Conservation (phyloP, 2,888 invertebrate genomes). For the Spilosoma lubricipeda region DNA sequence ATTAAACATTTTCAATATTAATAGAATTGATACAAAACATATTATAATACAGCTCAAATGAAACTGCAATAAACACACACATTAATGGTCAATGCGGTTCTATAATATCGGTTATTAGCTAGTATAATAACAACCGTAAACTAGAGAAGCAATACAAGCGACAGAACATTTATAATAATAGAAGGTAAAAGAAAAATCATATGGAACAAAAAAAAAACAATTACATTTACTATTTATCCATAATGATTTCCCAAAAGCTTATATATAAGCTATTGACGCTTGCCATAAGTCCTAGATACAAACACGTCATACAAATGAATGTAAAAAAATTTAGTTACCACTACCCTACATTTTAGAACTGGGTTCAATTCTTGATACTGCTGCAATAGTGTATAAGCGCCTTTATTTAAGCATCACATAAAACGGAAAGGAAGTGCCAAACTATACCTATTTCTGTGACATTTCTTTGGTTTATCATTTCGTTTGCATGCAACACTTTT, state of each 20-base stretch:
- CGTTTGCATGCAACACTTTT: conserved; percentile 84
- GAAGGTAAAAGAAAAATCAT: neutral
- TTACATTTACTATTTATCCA: neutral
- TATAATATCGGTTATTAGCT: too few species aligned
- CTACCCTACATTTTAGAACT: neutral
- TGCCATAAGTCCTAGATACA: neutral
- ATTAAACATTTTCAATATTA: too few species aligned
- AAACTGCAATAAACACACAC: too few species aligned
- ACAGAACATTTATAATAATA: neutral
- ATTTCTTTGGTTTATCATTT: conserved; percentile 75
- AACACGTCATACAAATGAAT: neutral
- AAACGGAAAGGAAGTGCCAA: conserved; percentile 40
- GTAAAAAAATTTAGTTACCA: neutral
- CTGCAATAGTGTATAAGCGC: neutral
- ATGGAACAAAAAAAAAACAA: neutral
- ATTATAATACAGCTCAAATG: neutral
- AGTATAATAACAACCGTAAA: too few species aligned
- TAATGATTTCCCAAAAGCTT: neutral
- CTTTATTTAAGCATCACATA: conserved; percentile 11
- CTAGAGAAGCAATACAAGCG: neutral
- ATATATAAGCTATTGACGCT: neutral
- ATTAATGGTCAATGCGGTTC: too few species aligned
- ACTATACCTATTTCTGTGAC: conserved; percentile 80
- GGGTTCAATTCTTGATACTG: neutral
- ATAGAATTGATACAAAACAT: neutral